Base-by-base conservation (phyloP, 2,888 invertebrate species). In the Tubiluchus corallicola region DNA sequence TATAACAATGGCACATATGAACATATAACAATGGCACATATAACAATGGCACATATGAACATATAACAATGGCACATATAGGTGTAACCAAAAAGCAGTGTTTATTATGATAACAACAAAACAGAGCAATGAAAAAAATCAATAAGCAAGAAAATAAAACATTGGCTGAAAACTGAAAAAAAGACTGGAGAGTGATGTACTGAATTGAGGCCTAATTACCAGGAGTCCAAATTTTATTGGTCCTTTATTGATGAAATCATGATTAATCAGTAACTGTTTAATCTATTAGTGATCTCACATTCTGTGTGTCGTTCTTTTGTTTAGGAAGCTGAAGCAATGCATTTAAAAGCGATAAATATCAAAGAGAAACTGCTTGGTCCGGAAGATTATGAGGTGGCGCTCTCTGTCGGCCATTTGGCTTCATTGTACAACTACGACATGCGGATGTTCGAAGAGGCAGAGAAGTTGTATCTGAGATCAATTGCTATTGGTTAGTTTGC, bases 381-480 rank as follows among this genome's bases (percentile, higher is more conserved):
- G 0, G 79, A 81, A 44, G 85, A 90, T 68, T 87, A 83, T 61
- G 88, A 90, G 68, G 80, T 88, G 52, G 85, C 85, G 4, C 71
- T 90, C 21, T 87, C 85, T 53, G 75, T 88, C 56, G 88, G 90
- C 0, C 90, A 90, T 67, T 73, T 92, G 52, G 92, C 90, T 20
- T 87, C 87, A 37, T 73, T 92, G 21, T 90, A 90, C 68, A 90
- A 85, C 69, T 90, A 88, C 66, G 88, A 92, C 63, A 85, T 90
- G 84, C 72, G 75, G 59, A 76, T 82, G 60, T 82, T 79, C 65
- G 68, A 72, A 50, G 81, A 83, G 54, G 90, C 92, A 0, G 88
- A 88, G 65, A 71, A 75, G 56, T 72, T 90, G 0, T 90, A 90
- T 61, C 71, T 79, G 52, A 72, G 85, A 52, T 87, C 88, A 51